Evolutionary conservation across 2,113 vertebrate species (phyloP).

Genomic region (Piaya cayana): DNA sequence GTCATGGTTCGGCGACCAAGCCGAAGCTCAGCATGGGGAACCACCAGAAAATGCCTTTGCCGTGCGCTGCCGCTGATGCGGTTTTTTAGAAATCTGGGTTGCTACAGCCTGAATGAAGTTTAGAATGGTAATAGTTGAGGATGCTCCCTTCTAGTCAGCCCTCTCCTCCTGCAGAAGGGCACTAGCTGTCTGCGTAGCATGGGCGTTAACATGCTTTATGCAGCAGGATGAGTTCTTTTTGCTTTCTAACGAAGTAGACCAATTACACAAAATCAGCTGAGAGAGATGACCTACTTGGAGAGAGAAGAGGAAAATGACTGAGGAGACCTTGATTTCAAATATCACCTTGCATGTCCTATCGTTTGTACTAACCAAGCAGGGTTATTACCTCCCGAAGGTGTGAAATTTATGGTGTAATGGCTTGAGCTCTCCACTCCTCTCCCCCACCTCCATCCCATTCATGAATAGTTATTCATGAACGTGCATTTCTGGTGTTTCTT

Average conservation of each 20-base stretch:
- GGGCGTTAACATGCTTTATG: not conserved
- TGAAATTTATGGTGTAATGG: not conserved
- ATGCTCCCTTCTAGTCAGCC: not conserved
- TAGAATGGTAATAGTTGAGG: not conserved
- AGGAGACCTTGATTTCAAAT: slow-evolving; percentile 1
- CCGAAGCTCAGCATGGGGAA: not conserved
- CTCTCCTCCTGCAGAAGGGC: not conserved
- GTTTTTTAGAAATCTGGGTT: not conserved
- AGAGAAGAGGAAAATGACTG: not conserved
- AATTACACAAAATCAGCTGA: not conserved
- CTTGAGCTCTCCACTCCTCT: not conserved
- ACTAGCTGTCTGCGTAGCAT: not conserved
- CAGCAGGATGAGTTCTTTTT: not conserved
- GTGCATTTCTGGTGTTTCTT: not conserved
- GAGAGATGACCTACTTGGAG: not conserved
- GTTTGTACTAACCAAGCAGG: not conserved
- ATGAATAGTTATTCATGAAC: not conserved
- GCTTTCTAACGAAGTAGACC: not conserved
- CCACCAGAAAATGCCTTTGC: not conserved
- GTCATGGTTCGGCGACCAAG: not conserved
- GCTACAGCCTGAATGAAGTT: not conserved
- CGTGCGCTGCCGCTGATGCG: not conserved
- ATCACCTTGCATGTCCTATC: not conserved
- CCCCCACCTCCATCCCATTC: too few species aligned
- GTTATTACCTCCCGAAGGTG: not conserved